phyloP scores from a whole-genome alignment of 2,797 vertebrate species.

The Mormyrus proboscirostris region DNA sequence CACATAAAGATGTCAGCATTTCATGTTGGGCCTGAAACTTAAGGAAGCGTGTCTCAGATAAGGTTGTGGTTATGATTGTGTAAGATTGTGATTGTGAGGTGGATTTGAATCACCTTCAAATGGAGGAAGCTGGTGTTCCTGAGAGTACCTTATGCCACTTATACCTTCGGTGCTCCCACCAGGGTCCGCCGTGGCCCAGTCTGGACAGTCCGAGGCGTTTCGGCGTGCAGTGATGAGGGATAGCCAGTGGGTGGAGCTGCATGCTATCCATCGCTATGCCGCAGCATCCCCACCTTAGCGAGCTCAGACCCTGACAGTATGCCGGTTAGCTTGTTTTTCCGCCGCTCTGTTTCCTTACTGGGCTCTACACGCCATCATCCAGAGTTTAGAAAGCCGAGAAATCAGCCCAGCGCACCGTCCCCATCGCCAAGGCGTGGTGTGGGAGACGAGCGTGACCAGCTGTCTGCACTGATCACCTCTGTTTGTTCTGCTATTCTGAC shows the following conservation, averaged over 20 bases:
- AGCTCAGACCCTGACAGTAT: not conserved
- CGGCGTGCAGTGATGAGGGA: conserved; percentile 13
- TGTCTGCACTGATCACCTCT: not conserved
- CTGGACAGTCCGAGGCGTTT: not conserved
- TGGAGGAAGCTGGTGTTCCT: not conserved
- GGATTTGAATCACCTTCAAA: not conserved
- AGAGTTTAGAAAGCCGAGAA: not conserved
- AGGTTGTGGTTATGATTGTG: not conserved
- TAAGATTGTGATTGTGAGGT: not conserved
- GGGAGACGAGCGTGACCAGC: not conserved
- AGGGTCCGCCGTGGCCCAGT: not conserved
- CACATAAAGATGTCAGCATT: not conserved
- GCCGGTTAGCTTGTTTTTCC: not conserved
- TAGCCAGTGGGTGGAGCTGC: conserved; percentile 54
- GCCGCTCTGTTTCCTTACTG: not conserved
- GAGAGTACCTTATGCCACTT: not conserved
- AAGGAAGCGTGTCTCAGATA: not conserved
- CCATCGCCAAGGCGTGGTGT: not conserved
- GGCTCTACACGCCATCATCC: conserved; percentile 28
- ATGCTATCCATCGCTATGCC: conserved; percentile 31
- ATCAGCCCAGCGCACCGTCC: not conserved
- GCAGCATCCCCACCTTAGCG: not conserved
- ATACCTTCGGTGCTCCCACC: not conserved
- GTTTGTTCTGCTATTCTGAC: not conserved
- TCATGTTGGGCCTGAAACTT: not conserved